These are phyloP conservation scores for Gonocerus acuteangulatus DNA, from an alignment of 2,888 invertebrate genomes.

Conservation along the genomic window DNA sequence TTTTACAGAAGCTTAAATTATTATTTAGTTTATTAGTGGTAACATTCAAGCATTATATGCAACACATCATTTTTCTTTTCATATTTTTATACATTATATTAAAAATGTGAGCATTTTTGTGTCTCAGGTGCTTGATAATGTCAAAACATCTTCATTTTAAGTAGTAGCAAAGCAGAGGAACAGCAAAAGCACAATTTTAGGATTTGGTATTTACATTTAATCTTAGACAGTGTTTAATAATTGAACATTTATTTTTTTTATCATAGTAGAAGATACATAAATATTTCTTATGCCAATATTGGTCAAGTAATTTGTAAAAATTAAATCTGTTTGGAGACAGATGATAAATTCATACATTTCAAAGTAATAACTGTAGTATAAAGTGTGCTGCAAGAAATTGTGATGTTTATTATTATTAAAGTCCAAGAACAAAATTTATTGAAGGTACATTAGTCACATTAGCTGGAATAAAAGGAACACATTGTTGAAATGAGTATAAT, in stretches of 20 bases:
- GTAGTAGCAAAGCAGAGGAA: background rate
- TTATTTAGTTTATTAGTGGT: background rate
- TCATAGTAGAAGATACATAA: background rate
- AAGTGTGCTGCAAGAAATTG: no score
- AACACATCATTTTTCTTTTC: background rate
- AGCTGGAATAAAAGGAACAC: no score
- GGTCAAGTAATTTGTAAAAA: no score
- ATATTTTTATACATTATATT: background rate
- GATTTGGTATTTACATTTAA: no score
- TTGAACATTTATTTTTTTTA: conserved; percentile 5
- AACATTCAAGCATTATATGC: background rate
- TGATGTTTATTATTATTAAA: no score
- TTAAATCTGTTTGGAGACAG: no score
- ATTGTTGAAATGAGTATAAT: no score
- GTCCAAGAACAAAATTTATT: no score
- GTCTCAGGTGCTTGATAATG: background rate
- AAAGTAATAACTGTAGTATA: no score
- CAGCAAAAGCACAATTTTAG: background rate
- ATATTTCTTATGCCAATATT: background rate
- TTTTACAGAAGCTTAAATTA: background rate
- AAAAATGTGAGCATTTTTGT: background rate
- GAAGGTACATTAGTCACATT: no score
- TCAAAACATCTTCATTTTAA: background rate
- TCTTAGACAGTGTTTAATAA: background rate
- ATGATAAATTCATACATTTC: no score